Evolutionary conservation across 2,888 invertebrate species (phyloP), one percentile per base, ranked within the genome.

Genomic region (Tuberolachnus salignus): DNA sequence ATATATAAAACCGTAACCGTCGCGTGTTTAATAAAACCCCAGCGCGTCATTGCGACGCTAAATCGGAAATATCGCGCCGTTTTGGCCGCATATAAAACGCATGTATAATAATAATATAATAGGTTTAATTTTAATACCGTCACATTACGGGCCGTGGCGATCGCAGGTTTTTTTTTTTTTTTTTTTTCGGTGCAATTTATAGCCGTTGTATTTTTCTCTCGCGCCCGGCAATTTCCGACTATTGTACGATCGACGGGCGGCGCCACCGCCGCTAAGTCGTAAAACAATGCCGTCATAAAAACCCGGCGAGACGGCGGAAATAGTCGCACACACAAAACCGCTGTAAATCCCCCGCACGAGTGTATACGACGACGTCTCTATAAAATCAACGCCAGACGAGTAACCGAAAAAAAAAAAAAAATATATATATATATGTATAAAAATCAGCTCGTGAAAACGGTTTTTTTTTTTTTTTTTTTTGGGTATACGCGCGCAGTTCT

Each of bases 231-330:
- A 73, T 74, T 74, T 66, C 23, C 64, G 34, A 34, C 34, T 66
- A 74, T 66, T 66, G 55, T 74, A 55, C 55, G 44, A 55, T 74
- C 74, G 74, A 44, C 44, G n/a, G n/a, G n/a, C n/a, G n/a, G n/a
- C 55, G 57, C 51, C 55, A 10, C 34, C 34, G 6, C 34, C 6
- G 3, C 34, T 6, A 51, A 46, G 74, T 75, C 55, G 66, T 67
- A 67, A 75, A 75, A 67, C 57, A 75, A 57, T 75, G 19, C 49
- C 19, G 46, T 75, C 66, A 34, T 66, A 66, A 75, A 75, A 53
- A 55, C 44, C 46, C 53, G n/a, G 51, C 2, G 51, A 46, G 19
- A 49, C 21, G 34, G n/a, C 55, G 3, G 34, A 6, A 16, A 34
- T 34, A 34, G 34, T 34, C 34, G 34, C 34, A 34, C n/a, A 63